These are phyloP conservation scores for Chrysolina oricalcia DNA, from an alignment of 2,888 invertebrate species.

Conservation along the genomic window DNA sequence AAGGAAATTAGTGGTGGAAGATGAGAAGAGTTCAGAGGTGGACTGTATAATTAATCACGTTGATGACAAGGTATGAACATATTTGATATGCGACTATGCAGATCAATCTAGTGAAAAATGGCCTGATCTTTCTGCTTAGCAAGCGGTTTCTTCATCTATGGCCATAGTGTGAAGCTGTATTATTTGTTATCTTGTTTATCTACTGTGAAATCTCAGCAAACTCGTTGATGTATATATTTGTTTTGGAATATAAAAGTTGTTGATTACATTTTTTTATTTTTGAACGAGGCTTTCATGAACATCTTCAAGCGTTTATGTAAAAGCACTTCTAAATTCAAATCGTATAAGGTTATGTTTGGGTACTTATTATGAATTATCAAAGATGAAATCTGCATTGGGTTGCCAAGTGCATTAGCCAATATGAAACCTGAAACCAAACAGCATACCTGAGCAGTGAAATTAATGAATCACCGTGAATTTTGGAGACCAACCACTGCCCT, in stretches of 20 bases:
- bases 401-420: constrained; percentile 11
- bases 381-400: neutral
- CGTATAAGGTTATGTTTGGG: too few relatives aligned
- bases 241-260: neutral
- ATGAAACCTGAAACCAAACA: constrained; percentile 10
- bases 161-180: neutral
- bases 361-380: neutral
- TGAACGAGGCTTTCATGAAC: neutral
- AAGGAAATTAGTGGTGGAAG: constrained; percentile 2
- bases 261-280: neutral
- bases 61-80: constrained; percentile 7
- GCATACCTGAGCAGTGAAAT: neutral
- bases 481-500: neutral
- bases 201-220: neutral
- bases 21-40: neutral
- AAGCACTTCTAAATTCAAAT: too few relatives aligned
- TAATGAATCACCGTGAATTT: neutral
- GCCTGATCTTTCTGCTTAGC: neutral
- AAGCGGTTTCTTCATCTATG: constrained; percentile 1
- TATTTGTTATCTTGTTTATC: neutral
- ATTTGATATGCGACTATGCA: neutral
- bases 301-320: too few relatives aligned
- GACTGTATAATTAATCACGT: neutral
- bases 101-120: neutral
- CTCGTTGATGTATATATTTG: neutral